A percentile compares a stretch with the other conserved stretches of the same genome.
phyloP scores from a whole-genome alignment of 2,888 invertebrate genomes.

The Eristalis arbustorum region DNA sequence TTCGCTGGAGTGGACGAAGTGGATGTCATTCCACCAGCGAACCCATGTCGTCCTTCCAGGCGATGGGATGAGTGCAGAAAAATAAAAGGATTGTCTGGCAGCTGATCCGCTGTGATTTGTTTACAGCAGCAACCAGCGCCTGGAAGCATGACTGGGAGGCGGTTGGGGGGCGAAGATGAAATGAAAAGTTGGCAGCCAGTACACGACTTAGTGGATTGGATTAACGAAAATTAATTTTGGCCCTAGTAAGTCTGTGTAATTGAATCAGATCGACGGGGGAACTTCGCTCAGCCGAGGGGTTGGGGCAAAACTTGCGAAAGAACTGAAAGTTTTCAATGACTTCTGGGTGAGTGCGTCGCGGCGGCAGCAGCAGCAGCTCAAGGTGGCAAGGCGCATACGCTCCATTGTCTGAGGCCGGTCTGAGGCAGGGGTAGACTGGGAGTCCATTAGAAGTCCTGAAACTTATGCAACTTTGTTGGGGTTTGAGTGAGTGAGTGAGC shows the following conservation, averaged over 20 bases:
- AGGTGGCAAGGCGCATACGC: not conserved
- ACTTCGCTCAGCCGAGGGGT: no score
- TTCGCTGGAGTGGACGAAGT: constrained; percentile 25
- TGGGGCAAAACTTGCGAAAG: not conserved
- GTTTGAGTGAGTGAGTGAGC: not conserved
- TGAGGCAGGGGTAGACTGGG: not conserved
- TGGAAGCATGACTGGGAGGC: constrained; percentile 37
- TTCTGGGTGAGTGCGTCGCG: not conserved
- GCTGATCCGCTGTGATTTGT: constrained; percentile 65
- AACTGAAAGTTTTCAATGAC: not conserved
- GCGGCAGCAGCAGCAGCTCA: not conserved
- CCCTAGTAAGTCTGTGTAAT: constrained; percentile 5
- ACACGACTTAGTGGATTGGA: constrained; percentile 37
- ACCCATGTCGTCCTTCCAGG: constrained; percentile 3
- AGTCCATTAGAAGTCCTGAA: not conserved
- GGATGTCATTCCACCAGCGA: not conserved
- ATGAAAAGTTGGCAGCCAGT: constrained; percentile 26
- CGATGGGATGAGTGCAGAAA: constrained; percentile 3
- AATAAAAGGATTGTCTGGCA: constrained; percentile 53
- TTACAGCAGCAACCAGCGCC: constrained; percentile 9
- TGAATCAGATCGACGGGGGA: not conserved
- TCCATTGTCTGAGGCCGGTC: not conserved
- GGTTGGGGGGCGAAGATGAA: constrained; percentile 4
- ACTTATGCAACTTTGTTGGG: not conserved
- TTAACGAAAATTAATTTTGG: constrained; percentile 31